Conservation (phyloP, 2,797 vertebrate species). For the Picus viridis region DNA sequence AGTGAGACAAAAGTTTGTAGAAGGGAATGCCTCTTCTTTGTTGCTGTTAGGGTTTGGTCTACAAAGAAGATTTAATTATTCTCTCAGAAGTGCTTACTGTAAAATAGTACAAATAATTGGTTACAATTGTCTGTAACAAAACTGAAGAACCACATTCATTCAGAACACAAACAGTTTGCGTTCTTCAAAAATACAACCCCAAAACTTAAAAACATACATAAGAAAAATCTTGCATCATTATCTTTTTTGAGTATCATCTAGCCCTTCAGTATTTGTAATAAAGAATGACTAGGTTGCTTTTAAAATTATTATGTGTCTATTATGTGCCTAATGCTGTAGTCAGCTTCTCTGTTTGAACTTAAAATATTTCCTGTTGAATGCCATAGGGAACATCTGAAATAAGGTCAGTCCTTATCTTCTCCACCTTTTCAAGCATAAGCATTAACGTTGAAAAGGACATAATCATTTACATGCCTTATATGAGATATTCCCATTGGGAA, state of each 20-base stretch:
- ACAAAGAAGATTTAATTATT: background rate
- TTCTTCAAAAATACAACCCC: background rate
- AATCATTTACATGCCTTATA: accelerated
- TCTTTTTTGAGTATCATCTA: background rate
- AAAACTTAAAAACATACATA: background rate
- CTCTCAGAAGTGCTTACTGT: background rate
- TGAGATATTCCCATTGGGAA: background rate
- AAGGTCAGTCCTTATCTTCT: background rate
- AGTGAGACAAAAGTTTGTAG: background rate
- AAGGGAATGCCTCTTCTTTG: background rate
- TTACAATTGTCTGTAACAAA: background rate
- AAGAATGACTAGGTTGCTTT: background rate
- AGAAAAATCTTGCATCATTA: background rate
- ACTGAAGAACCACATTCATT: background rate
- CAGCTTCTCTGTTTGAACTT: background rate
- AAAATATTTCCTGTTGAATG: background rate
- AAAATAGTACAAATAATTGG: background rate
- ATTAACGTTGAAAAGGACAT: background rate
- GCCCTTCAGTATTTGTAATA: background rate
- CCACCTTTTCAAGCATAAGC: background rate
- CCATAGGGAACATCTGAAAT: background rate
- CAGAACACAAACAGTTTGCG: background rate
- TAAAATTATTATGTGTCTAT: background rate
- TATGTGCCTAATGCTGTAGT: background rate
- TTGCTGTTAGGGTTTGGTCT: background rate